Base-by-base conservation (phyloP, 1,140 invertebrate species). In the Papilio polyxenes region DNA sequence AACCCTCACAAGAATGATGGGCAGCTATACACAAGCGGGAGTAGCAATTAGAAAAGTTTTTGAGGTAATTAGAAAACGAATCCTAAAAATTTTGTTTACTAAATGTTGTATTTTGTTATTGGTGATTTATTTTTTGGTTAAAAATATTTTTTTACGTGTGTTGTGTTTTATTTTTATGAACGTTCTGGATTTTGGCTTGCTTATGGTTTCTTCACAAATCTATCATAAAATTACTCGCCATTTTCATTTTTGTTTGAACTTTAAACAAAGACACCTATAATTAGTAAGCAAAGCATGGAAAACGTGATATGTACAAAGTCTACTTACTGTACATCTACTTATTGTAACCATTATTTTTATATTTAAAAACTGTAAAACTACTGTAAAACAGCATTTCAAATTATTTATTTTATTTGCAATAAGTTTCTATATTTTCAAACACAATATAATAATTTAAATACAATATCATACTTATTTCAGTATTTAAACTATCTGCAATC, bases 1-100 rank as follows among this genome's bases (percentile, higher is more conserved):
- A 1, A 96, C 97, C 0, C 94, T 99, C 13, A 99, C 98, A 1
- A 95, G 98, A 56, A 96, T 99, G 94, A 98, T 98, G 95, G 97
- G 98, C 0, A 97, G 97, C 62, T 97, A 98, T 92, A 96, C 95
- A 77, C 96, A 97, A 87, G 96, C 97, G 3, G 97, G 97, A 7
- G 95, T 96, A 82, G 97, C 97, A 15, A 95, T 98, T 82, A 85
- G 89, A 75, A 92, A 93, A 89, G 86, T 93, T 82, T 93, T 93
- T 65, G 91, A 94, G 92, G 93, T 94, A 92, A 93, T 82, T 84
- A 82, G 48, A 65, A 76, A 76, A 62, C 77, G 13, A 82, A 74
- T 82, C 62, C 81, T 84, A 84, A 74, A 81, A 74, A 82, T 82
- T 82, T 80, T 87, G 80, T 78, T 77, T 80, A 82, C 82, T 85